phyloP scores from a whole-genome alignment of 2,113 vertebrate species.

The Axis porcinus region DNA sequence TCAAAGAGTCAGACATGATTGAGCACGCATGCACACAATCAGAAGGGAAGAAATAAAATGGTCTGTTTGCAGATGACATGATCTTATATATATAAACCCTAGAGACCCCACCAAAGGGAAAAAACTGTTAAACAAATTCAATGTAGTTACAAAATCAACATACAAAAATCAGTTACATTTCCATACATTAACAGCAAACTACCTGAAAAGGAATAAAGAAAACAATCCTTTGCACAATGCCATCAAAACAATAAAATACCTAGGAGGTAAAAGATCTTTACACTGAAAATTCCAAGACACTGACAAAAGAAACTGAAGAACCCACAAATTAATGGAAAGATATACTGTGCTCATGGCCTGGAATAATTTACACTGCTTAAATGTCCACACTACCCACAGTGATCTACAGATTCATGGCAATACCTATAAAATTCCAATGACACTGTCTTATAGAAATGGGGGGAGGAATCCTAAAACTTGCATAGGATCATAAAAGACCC shows the following conservation, averaged over 20 bases:
- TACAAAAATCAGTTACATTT: neutral
- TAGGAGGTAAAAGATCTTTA: neutral
- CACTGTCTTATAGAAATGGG: neutral
- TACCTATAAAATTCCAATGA: neutral
- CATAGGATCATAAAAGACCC: neutral
- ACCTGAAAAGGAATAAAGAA: neutral
- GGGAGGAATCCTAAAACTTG: neutral
- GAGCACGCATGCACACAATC: fast-evolving
- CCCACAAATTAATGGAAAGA: neutral
- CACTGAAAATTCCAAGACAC: neutral
- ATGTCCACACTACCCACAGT: neutral
- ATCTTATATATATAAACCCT: neutral
- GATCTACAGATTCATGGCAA: neutral
- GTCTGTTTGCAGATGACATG: neutral
- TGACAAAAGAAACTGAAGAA: neutral
- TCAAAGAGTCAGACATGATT: fast-evolving
- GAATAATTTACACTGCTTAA: neutral
- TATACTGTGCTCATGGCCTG: neutral
- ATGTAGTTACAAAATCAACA: neutral
- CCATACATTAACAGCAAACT: neutral
- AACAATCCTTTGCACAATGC: neutral
- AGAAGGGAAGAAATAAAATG: neutral
- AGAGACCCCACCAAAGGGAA: neutral
- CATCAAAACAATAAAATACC: neutral
- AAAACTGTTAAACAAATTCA: neutral